Percentiles rank a stretch among this genome's conserved stretches.
These are phyloP conservation scores for Poeciliopsis presidionis DNA, from an alignment of 2,797 vertebrate genomes.

Conservation along the genomic window DNA sequence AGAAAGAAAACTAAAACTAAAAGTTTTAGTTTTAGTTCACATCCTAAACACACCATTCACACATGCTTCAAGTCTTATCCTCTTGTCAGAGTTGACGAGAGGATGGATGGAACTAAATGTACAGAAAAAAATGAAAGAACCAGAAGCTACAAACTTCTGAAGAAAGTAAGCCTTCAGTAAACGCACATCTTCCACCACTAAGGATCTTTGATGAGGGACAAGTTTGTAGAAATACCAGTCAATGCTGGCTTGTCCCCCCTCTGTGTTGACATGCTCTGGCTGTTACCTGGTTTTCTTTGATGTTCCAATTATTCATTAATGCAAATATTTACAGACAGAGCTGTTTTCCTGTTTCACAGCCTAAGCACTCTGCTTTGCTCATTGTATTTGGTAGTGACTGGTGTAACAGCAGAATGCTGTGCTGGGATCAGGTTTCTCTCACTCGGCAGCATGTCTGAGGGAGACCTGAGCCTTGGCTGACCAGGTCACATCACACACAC, in stretches of 20 bases:
- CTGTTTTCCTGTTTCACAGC: background rate
- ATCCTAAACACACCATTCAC: background rate
- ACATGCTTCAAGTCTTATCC: background rate
- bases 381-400: background rate
- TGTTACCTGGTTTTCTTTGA: background rate
- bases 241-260: background rate
- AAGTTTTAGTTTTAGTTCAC: too few species aligned
- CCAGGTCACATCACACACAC: background rate
- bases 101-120: background rate
- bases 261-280: background rate
- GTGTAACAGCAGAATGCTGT: background rate
- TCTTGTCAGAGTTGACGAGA: background rate
- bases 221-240: background rate
- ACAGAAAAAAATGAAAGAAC: background rate
- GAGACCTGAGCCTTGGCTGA: slow-evolving; percentile 5
- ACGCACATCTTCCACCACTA: background rate
- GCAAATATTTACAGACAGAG: background rate
- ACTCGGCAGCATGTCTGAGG: background rate
- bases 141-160: background rate
- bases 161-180: background rate
- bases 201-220: background rate
- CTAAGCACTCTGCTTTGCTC: background rate
- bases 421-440: background rate
- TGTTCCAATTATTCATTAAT: background rate
- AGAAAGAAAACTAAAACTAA: background rate